Percentiles rank a stretch among this genome's conserved stretches.
These are phyloP conservation scores for Oncorhynchus mykiss DNA, from an alignment of 2,113 vertebrate species.

Conservation along the genomic window DNA sequence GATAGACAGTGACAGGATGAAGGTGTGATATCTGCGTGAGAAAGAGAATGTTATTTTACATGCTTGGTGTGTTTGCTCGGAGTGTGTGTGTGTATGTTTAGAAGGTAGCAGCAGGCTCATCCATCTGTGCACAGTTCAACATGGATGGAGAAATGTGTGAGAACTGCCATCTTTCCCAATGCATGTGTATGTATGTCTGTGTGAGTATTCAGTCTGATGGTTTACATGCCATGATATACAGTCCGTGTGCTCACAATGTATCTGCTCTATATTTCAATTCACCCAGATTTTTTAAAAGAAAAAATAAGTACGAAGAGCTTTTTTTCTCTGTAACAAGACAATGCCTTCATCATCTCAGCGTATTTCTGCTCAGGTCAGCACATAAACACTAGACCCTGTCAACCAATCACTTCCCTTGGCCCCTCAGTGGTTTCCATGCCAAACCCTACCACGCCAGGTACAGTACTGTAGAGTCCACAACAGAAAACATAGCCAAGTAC, in stretches of 20 bases:
- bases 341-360: too few relatives aligned
- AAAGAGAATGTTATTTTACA: neutral
- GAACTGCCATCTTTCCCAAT: neutral
- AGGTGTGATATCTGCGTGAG: too few relatives aligned
- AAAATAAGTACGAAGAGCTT: too few relatives aligned
- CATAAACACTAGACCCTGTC: too few relatives aligned
- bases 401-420: too few relatives aligned
- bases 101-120: neutral
- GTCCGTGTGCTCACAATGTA: neutral
- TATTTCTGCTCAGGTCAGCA: too few relatives aligned
- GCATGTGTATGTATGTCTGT: neutral
- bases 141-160: neutral
- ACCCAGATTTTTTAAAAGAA: too few relatives aligned
- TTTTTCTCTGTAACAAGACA: too few relatives aligned
- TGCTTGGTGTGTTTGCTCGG: neutral
- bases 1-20: neutral
- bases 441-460: too few relatives aligned
- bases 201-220: neutral
- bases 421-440: too few relatives aligned
- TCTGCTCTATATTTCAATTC: too few relatives aligned
- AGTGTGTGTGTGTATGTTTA: conserved; percentile 4
- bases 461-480: neutral
- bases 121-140: conserved; percentile 8
- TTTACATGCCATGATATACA: conserved; percentile 26
- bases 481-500: conserved; percentile 24